A percentile compares a stretch with the other conserved stretches of the same genome.
Conservation (phyloP, 2,113 vertebrate genomes). For the Picathartes gymnocephalus region DNA sequence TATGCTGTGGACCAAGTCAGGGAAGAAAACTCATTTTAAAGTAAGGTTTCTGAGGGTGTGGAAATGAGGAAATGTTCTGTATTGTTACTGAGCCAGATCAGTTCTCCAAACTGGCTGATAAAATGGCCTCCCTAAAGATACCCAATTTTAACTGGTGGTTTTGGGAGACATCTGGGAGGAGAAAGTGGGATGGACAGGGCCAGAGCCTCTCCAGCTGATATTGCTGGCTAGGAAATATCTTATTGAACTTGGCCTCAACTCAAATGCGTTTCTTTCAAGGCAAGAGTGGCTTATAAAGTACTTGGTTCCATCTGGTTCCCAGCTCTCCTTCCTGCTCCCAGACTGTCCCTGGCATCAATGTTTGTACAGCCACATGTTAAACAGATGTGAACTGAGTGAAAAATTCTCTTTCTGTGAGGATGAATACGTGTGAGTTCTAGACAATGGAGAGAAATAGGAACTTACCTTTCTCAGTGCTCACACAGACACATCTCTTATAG, state of each 20-base stretch:
- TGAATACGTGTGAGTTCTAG: background rate
- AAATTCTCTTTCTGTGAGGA: background rate
- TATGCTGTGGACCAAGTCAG: background rate
- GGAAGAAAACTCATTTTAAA: background rate
- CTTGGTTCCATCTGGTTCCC: background rate
- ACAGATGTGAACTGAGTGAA: background rate
- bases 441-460: background rate
- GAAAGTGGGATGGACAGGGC: background rate
- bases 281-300: background rate
- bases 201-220: background rate
- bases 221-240: background rate
- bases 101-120: background rate
- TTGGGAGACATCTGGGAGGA: background rate
- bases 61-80: background rate
- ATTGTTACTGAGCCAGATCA: background rate
- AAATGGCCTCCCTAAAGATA: background rate
- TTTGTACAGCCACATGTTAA: background rate
- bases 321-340: background rate
- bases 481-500: background rate
- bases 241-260: background rate
- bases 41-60: background rate
- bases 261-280: background rate
- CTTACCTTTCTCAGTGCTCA: background rate
- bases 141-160: background rate
- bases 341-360: background rate